Base-by-base conservation (phyloP, 2,797 vertebrate genomes). In the Esox lucius region DNA sequence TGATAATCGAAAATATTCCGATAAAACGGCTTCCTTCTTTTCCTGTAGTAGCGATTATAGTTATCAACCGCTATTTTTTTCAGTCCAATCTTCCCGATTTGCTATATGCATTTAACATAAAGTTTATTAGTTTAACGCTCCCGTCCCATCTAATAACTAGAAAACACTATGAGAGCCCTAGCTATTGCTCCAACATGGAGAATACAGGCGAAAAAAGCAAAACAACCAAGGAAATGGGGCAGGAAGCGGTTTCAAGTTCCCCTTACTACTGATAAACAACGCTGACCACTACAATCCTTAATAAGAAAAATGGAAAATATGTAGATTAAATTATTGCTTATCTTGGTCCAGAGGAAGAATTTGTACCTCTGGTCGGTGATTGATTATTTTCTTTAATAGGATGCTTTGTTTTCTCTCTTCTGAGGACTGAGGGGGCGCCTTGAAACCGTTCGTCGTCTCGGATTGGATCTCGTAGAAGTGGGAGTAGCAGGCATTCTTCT, bases 171-270 rank as follows among this genome's bases (percentile, higher is more conserved):
- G 49, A 51, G 62, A 76, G 71, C 70, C 77, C 75, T 77, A 68
- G 69, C 73, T 75, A 70, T 78, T 70, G 75, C 71, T 78, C 75
- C 84, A 85, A 83, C 84, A 85, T 85, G 84, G 84, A 85, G 84
- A 85, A 79, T 83, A 80, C 83, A 72, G 79, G 72, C 80, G 77
- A 78, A 78, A 81, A 74, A 64, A 80, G 81, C 83, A 79, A 81
- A 81, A 83, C 83, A 83, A 77, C 70, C 73, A 46, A 80, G 81
- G 84, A 85, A 83, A 83, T 81, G 81, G 83, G 80, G 78, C 82
- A 83, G 46, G 72, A 35, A 22, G 73, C 84, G 81, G 84, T 85
- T 83, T 85, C 81, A 85, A 85, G 81, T 74, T 74, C 79, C 84
- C 84, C 84, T 74, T 79, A 68, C 75, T 78, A 83, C 70, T 78